These are phyloP conservation scores for Romanomermis culicivorax DNA, from an alignment of 2,888 invertebrate genomes.

Conservation along the genomic window DNA sequence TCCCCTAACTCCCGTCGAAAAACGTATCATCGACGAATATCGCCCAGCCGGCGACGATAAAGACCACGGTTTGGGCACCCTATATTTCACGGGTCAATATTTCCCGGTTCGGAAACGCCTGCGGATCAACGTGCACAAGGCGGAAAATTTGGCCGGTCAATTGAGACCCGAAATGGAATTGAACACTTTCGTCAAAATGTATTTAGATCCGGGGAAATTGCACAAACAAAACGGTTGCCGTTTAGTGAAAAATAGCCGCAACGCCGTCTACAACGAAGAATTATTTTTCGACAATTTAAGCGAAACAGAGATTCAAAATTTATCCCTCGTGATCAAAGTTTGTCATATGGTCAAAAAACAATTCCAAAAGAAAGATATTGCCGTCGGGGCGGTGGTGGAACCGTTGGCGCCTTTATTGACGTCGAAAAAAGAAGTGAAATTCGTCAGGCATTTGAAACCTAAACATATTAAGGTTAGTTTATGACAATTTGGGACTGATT, in stretches of 20 bases:
- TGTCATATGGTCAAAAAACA: slow-evolving; percentile 29
- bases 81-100: slow-evolving; percentile 31
- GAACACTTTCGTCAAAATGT: slow-evolving; percentile 30
- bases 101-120: slow-evolving; percentile 31
- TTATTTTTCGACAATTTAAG: slow-evolving; percentile 24
- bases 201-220: slow-evolving; percentile 31
- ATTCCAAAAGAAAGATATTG: slow-evolving; percentile 26
- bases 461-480: slow-evolving; percentile 20
- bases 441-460: slow-evolving; percentile 30
- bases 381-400: slow-evolving; percentile 31
- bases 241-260: slow-evolving; percentile 28
- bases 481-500: not conserved
- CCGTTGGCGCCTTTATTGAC: slow-evolving; percentile 28
- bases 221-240: slow-evolving; percentile 29
- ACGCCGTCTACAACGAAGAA: slow-evolving; percentile 31
- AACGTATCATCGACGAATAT: not conserved
- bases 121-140: slow-evolving; percentile 27
- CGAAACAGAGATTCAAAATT: slow-evolving; percentile 27
- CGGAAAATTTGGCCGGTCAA: slow-evolving; percentile 28
- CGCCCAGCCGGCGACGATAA: not conserved
- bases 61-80: slow-evolving; percentile 14
- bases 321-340: slow-evolving; percentile 28
- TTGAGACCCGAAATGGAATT: slow-evolving; percentile 27
- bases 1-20: not conserved
- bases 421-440: slow-evolving; percentile 30